phyloP scores from a whole-genome alignment of 1,140 invertebrate species.

The Dryas iulia region DNA sequence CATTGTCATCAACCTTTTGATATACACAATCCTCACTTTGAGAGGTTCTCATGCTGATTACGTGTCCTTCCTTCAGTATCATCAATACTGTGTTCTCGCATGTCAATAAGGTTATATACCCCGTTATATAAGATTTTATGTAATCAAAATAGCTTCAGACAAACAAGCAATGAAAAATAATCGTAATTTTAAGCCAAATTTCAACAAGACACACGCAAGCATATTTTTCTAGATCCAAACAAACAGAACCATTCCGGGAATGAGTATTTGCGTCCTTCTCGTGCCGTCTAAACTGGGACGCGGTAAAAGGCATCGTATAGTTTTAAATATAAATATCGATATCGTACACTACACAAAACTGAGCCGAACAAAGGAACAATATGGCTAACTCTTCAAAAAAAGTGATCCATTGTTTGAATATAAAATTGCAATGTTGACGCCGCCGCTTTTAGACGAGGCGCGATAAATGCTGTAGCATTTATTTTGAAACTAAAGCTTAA shows the following conservation, averaged over 20 bases:
- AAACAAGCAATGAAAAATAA: neutral
- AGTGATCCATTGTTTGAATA: slow-evolving; percentile 16
- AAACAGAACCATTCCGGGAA: slow-evolving; percentile 17
- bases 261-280: slow-evolving; percentile 14
- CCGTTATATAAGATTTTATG: too few species aligned
- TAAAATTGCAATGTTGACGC: slow-evolving; percentile 18
- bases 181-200: neutral
- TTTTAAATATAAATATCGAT: slow-evolving; percentile 16
- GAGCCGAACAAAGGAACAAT: slow-evolving; percentile 11
- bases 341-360: neutral
- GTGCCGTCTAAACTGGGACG: slow-evolving; percentile 3
- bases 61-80: too few species aligned
- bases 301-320: slow-evolving; percentile 14
- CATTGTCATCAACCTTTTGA: too few species aligned
- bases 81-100: too few species aligned
- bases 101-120: too few species aligned
- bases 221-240: slow-evolving; percentile 12
- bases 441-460: slow-evolving; percentile 4
- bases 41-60: too few species aligned
- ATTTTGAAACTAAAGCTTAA: neutral
- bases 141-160: too few species aligned
- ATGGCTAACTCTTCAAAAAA: slow-evolving; percentile 15
- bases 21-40: too few species aligned
- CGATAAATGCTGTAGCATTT: neutral
- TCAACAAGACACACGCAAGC: neutral